A percentile compares a stretch with the other conserved stretches of the same genome.
Conservation (phyloP, 2,888 invertebrate species). For the Eucera pruinosa region DNA sequence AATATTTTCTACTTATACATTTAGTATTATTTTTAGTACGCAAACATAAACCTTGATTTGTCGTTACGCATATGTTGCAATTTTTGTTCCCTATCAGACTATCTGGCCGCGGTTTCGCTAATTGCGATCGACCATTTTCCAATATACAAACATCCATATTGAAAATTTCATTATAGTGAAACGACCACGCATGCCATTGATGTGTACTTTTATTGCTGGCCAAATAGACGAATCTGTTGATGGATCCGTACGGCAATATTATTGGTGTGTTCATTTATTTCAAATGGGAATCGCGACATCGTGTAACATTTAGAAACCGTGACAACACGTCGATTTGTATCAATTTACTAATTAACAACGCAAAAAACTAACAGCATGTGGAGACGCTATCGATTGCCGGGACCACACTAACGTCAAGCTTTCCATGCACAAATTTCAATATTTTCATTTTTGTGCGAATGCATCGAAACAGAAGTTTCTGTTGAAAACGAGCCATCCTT, state of each 20-base stretch:
- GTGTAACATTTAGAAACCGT: constrained; percentile 22
- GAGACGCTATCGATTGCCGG: not conserved
- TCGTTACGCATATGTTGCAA: not conserved
- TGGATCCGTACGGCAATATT: constrained; percentile 43
- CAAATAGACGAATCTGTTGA: constrained; percentile 47
- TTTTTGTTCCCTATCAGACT: constrained; percentile 13
- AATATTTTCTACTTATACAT: constrained; percentile 6
- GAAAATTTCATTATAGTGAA: constrained; percentile 7
- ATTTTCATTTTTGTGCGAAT: not conserved
- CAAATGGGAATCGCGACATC: not conserved
- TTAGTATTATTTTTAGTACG: constrained; percentile 3
- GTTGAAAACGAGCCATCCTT: too few relatives aligned
- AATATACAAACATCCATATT: constrained; percentile 6
- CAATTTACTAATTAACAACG: constrained; percentile 51
- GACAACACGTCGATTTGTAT: constrained; percentile 17
- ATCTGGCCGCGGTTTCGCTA: constrained; percentile 23
- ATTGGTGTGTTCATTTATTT: constrained; percentile 26
- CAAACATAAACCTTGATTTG: constrained; percentile 15
- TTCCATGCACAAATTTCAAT: not conserved
- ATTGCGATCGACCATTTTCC: constrained; percentile 41
- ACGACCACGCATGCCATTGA: constrained; percentile 15
- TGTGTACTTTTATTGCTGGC: constrained; percentile 56
- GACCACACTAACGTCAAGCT: too few relatives aligned
- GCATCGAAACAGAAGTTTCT: not conserved
- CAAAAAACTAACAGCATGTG: not conserved